Base-by-base conservation (phyloP, 2,888 invertebrate genomes). In the Heteromyza rotundicornis region DNA sequence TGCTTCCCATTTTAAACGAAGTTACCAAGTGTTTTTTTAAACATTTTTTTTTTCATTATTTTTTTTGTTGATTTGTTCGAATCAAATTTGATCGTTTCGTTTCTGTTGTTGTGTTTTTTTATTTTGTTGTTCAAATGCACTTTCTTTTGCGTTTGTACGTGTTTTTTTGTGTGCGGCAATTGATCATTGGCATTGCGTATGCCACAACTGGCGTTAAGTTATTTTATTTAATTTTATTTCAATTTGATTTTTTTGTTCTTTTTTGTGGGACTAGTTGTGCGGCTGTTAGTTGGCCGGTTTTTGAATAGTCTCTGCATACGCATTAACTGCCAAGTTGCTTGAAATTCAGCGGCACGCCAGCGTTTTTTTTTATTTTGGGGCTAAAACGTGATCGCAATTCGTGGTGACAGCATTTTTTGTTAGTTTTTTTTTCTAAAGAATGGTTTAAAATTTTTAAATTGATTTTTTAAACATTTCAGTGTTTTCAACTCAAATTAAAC, bases 381-480 rank as follows among this genome's bases (percentile, higher is more conserved):
- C 47, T 47, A 19, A 47, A 8, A 47, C 47, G 47, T 47, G 47
- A 47, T 17, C 47, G 47, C 17, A 19, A 47, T 47, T 47, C 19
- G 20, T 47, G 40, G 10, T 5, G 27, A n/a, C n/a, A n/a, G n/a
- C n/a, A n/a, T n/a, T n/a, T n/a, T n/a, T n/a, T n/a, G n/a, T n/a
- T n/a, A n/a, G n/a, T 32, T 32, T 32, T 32, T 32, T 32, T 12
- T 32, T 32, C 12, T 32, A 32, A 8, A n/a, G n/a, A n/a, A n/a
- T n/a, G n/a, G n/a, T n/a, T n/a, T n/a, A n/a, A n/a, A n/a, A n/a
- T n/a, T n/a, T n/a, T n/a, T n/a, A n/a, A n/a, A n/a, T n/a, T n/a
- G n/a, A n/a, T n/a, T n/a, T n/a, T n/a, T n/a, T n/a, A n/a, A n/a
- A n/a, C n/a, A n/a, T n/a, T n/a, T n/a, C n/a, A n/a, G n/a, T n/a